Evolutionary conservation across 2,797 vertebrate species (phyloP), one percentile per base, ranked within the genome.

Genomic region (Falco concolor): DNA sequence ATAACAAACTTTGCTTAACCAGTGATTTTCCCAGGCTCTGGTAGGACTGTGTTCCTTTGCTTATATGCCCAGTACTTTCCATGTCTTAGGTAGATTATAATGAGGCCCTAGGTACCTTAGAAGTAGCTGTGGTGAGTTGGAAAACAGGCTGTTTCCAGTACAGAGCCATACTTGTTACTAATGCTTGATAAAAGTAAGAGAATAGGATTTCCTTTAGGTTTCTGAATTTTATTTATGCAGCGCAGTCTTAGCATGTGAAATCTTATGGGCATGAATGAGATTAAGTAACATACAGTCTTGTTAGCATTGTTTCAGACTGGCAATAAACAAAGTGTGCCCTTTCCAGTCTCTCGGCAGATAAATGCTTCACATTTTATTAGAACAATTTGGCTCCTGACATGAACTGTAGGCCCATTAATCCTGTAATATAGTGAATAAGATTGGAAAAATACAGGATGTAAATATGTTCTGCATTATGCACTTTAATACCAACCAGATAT

Each of bases 391-490:
- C 76, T 97, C 87, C 93, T 93, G 89, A 96, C 87, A 90, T 97
- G 92, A 97, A 89, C 73, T 93, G 64, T 79, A 96, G 93, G 88
- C 84, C 93, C 88, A 94, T 97, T 97, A 97, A 97, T 95, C 92
- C 83, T 94, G 84, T 96, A 95, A 94, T 91, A 87, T 80, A 93
- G 90, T 87, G 88, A 85, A 95, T 93, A 91, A 90, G 90, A 90
- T 42, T 97, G 96, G 96, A 96, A 97, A 97, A 98, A 98, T 96
- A 97, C 98, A 98, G 98, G 98, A 98, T 98, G 97, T 96, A 97
- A 95, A 97, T 98, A 98, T 99, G 98, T 98, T 99, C 98, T 98
- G 98, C 98, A 98, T 99, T 98, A 99, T 95, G 89, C 69, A 72
- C 88, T 95, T 90, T 97, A 97, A 97, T 97, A 93, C 74, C 84